Conservation (phyloP, 2,113 vertebrate species). For the Polyodon spathula region DNA sequence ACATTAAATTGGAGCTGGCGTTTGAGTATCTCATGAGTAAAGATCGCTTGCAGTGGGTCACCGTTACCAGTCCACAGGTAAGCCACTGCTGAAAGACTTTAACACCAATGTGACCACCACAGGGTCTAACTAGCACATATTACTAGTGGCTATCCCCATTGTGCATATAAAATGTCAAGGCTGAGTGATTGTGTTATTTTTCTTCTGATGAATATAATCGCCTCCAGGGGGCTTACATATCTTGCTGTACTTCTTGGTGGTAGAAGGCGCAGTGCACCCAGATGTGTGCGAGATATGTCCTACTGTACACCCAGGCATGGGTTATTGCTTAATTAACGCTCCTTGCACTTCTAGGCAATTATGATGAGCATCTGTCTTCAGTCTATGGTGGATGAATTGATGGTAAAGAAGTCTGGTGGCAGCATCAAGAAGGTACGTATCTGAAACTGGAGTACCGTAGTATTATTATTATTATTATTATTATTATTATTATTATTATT, state of each 20-base stretch:
- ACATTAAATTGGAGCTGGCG: conserved; percentile 88
- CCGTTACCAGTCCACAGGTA: conserved; percentile 96
- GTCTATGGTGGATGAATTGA: conserved; percentile 96
- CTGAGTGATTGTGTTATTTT: too few relatives aligned
- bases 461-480: not conserved
- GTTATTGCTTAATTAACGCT: not conserved
- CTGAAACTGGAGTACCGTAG: not conserved
- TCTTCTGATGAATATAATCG: too few relatives aligned
- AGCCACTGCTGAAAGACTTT: conserved; percentile 10
- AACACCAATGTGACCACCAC: too few relatives aligned
- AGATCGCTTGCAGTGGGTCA: conserved; percentile 95
- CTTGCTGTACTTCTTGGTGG: too few relatives aligned
- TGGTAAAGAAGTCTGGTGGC: conserved; percentile 97
- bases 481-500: too few relatives aligned
- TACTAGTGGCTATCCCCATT: too few relatives aligned
- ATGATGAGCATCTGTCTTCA: conserved; percentile 99
- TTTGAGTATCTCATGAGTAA: conserved; percentile 98
- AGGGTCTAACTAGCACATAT: too few relatives aligned
- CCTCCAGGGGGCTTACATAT: too few relatives aligned
- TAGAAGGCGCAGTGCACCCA: too few relatives aligned
- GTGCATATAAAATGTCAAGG: too few relatives aligned
- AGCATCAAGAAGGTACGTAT: conserved; percentile 86
- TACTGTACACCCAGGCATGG: too few relatives aligned
- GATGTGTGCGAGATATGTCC: too few relatives aligned
- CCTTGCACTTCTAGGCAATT: conserved; percentile 68